Conservation (phyloP, 2,113 vertebrate species). For the Paedocypris sp. region DNA sequence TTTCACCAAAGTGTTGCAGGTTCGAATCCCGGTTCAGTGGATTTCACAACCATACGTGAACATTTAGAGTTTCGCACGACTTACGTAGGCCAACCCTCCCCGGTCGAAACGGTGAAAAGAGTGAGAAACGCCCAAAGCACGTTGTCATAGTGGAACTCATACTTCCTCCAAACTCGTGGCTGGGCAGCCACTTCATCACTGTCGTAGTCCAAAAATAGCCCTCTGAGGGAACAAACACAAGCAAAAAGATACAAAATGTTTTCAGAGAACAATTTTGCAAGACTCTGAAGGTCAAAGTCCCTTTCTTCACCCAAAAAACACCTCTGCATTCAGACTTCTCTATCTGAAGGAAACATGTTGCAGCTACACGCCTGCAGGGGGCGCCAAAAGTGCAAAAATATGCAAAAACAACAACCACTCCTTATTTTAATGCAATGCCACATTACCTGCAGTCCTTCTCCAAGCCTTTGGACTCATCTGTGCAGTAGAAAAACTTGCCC, state of each 20-base stretch:
- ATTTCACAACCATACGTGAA: background rate
- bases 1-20: too few species aligned
- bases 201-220: constrained; percentile 86
- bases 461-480: constrained; percentile 87
- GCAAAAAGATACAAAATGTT: background rate
- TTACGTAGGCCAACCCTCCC: constrained; percentile 95
- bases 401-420: background rate
- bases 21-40: too few species aligned
- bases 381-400: background rate
- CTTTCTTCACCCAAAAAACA: background rate
- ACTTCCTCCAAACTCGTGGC: constrained; percentile 87
- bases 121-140: constrained; percentile 95
- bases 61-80: constrained; percentile 40
- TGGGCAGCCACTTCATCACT: constrained; percentile 78
- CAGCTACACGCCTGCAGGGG: background rate
- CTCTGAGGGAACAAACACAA: constrained; percentile 54
- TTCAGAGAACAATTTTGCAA: too few species aligned
- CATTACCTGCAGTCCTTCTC: constrained; percentile 90
- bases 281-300: too few species aligned
- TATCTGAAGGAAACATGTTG: too few species aligned
- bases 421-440: constrained; percentile 13
- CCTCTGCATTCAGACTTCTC: too few species aligned
- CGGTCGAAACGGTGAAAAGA: constrained; percentile 90
- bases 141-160: constrained; percentile 92
- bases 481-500: constrained; percentile 94